These are phyloP conservation scores for Aspiorhynchus laticeps DNA, from an alignment of 2,113 vertebrate genomes.

Conservation along the genomic window DNA sequence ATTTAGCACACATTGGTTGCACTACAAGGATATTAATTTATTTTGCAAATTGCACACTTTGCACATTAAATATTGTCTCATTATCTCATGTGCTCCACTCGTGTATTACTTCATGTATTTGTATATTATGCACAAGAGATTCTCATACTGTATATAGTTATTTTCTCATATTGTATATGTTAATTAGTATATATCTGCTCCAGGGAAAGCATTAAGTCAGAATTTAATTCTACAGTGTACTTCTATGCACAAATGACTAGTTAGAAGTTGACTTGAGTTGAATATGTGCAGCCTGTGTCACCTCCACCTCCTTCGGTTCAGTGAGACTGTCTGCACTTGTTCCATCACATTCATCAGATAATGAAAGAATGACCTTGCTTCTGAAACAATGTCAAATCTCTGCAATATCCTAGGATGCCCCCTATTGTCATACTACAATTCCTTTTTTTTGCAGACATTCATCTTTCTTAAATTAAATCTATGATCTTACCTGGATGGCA, in stretches of 20 bases:
- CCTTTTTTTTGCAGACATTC: not conserved
- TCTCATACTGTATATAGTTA: not conserved
- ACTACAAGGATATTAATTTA: not conserved
- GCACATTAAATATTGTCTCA: not conserved
- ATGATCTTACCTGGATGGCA: not conserved
- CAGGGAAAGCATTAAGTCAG: not conserved
- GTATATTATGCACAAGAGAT: not conserved
- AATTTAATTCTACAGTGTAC: not conserved
- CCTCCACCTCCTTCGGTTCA: not conserved
- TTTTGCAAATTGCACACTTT: not conserved
- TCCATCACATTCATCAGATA: not conserved
- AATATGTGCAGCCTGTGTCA: not conserved
- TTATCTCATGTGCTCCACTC: not conserved
- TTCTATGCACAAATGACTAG: not conserved
- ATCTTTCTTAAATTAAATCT: not conserved
- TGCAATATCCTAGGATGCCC: not conserved
- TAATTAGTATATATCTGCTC: not conserved
- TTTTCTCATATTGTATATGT: not conserved
- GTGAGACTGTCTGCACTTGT: not conserved
- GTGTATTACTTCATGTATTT: not conserved
- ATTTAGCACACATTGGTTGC: not conserved
- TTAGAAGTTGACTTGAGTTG: not conserved
- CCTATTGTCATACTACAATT: not conserved
- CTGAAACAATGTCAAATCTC: not conserved
- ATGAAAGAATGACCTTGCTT: not conserved